Base-by-base conservation (phyloP, 2,888 invertebrate genomes). In the Oscheius sp. region DNA sequence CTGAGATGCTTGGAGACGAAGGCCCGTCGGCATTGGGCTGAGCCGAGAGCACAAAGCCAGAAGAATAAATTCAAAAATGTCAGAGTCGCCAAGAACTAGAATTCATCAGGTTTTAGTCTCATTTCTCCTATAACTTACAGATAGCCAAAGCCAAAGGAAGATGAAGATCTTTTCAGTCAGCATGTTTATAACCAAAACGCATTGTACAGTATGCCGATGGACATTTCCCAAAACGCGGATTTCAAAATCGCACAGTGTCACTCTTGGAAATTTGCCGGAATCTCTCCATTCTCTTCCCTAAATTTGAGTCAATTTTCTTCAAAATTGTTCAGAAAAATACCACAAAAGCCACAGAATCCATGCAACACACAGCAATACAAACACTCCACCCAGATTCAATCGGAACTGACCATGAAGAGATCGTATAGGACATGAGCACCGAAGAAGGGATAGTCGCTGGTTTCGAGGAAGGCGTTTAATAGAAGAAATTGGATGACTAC, bases 401-500 rank as follows among this genome's bases (percentile, higher is more conserved):
- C n/a, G n/a, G 2, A 20, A 65, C 57, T 57, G 17, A 87, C 88
- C 68, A 85, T 85, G 27, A 88, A 80, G 52, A 89, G 78, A 72
- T 89, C 88, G 67, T 87, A 86, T 17, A 89, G 75, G 23, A 89
- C 88, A 76, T 89, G 87, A 53, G 88, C 87, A 52, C 89, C 89
- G 81, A 87, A 86, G 65, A 86, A 73, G 27, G 86, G 86, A 55
- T 86, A 87, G 37, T 86, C 86, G 20, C 80, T 67, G 1, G 86
- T 86, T 45, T 89, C 88, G 50, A 89, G 83, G 76, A 89, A 89
- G 65, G 86, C 84, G 80, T 89, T 88, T 72, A 89, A 85, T 75
- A 89, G 79, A 76, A 88, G 87, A 68, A 89, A 85, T 78, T 89
- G 78, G 12, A 78, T 64, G 17, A 75, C 66, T 17, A 76, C 78